A percentile compares a stretch with the other conserved stretches of the same genome.
Evolutionary conservation across 2,113 vertebrate species (phyloP).

Genomic region (Corythoichthys intestinalis): DNA sequence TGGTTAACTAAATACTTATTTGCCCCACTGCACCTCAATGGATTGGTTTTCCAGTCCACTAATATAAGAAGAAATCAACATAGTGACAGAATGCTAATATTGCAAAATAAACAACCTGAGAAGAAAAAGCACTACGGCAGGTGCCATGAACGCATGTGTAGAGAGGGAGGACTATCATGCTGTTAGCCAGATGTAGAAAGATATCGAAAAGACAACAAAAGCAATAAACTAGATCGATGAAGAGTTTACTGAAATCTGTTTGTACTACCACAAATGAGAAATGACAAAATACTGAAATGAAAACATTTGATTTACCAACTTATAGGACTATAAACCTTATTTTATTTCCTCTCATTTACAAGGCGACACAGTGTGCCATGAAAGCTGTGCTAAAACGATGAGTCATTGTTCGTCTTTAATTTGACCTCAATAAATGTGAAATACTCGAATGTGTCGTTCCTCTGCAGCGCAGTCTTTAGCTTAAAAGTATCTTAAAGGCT

Average conservation of each 20-base stretch:
- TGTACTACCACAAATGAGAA: not conserved
- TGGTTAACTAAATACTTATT: too few relatives aligned
- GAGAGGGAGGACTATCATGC: too few relatives aligned
- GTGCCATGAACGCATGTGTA: too few relatives aligned
- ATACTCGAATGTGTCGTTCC: conserved; percentile 11
- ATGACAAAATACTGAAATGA: not conserved
- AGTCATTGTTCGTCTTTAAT: conserved; percentile 7
- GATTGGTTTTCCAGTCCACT: too few relatives aligned
- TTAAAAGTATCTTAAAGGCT: conserved; percentile 22
- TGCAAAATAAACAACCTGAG: too few relatives aligned
- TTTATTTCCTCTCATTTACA: not conserved
- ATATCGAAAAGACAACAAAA: not conserved
- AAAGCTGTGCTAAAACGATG: conserved; percentile 3
- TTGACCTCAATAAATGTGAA: conserved; percentile 25
- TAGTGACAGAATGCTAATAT: too few relatives aligned
- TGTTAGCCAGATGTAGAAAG: not conserved
- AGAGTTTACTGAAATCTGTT: not conserved
- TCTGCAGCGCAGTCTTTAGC: conserved; percentile 7
- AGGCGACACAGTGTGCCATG: not conserved
- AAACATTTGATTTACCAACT: not conserved
- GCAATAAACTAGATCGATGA: not conserved
- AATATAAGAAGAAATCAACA: too few relatives aligned
- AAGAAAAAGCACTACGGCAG: too few relatives aligned
- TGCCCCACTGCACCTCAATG: too few relatives aligned
- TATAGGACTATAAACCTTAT: not conserved